Evolutionary conservation across 1,140 invertebrate species (phyloP), one percentile per base, ranked within the genome.

Genomic region (Hyles vespertilio): DNA sequence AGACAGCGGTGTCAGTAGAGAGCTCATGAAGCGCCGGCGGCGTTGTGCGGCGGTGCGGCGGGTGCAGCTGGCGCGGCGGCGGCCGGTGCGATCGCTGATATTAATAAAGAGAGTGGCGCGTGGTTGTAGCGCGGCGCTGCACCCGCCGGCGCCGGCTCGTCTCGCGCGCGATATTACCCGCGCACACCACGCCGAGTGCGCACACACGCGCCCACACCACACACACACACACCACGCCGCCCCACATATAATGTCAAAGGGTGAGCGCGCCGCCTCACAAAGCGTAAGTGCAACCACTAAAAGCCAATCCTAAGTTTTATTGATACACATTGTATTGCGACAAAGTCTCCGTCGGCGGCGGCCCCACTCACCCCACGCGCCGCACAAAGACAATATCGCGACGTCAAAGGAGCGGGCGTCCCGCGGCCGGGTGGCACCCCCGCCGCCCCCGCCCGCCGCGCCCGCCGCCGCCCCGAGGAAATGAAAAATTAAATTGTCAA

Each of bases 271-370:
- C 80, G 81, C 84, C 77, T 83, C 84, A 85, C 84, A 87, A 84
- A 84, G 81, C 84, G 82, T 88, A 88, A 88, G 87, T 89, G 85
- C 85, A 86, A 86, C 87, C 87, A 86, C 87, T 89, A 89, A 89
- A 89, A 89, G 85, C 85, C 85, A 87, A 89, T 88, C 84, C 84
- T 86, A 88, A 88, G 85, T 89, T 89, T 89, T 89, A 89, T 89
- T 87, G 87, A 87, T 88, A 88, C 85, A 89, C 84, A 88, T 87
- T 88, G 85, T 88, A 88, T 87, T 88, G 87, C 83, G 87, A 89
- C 85, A 87, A 87, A 89, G 84, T 86, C 83, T 86, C 81, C 76
- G 77, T 70, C 77, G 82, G 65, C 77, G 74, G 70, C 70, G 81
- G 74, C 72, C 80, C 72, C 69, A 72, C 80, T 65, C 80, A 81